These are phyloP conservation scores for Pelodytes ibericus DNA, from an alignment of 2,797 vertebrate species.

Conservation along the genomic window DNA sequence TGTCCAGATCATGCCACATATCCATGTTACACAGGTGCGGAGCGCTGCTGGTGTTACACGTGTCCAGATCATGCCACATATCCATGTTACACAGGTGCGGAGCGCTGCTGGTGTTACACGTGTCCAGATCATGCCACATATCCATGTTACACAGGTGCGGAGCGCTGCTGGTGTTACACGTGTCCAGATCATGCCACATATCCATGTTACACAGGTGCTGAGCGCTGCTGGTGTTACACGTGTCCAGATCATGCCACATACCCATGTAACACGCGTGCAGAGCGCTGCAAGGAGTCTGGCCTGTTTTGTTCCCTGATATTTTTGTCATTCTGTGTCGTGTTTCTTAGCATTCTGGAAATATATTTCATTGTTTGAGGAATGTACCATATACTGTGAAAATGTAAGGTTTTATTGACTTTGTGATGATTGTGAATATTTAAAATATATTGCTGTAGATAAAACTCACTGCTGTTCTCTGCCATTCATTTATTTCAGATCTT, in stretches of 20 bases:
- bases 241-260: neutral
- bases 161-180: no score
- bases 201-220: no score
- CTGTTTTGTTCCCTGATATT: slow-evolving; percentile 23
- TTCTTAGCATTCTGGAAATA: slow-evolving; percentile 1
- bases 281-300: slow-evolving; percentile 24
- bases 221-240: neutral
- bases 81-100: no score
- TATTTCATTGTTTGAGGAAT: slow-evolving; percentile 1
- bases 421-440: slow-evolving; percentile 42
- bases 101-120: no score
- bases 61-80: no score
- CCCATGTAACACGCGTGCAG: neutral
- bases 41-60: no score
- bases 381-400: slow-evolving; percentile 53
- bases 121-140: no score
- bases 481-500: no score
- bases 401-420: slow-evolving; percentile 30
- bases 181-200: no score
- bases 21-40: no score
- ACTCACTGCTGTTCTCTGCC: slow-evolving; percentile 18
- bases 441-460: slow-evolving; percentile 34
- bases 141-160: no score
- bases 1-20: no score
- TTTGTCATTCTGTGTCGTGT: slow-evolving; percentile 43